Evolutionary conservation across 2,888 invertebrate species (phyloP).

Genomic region (Lepidonotus clava): DNA sequence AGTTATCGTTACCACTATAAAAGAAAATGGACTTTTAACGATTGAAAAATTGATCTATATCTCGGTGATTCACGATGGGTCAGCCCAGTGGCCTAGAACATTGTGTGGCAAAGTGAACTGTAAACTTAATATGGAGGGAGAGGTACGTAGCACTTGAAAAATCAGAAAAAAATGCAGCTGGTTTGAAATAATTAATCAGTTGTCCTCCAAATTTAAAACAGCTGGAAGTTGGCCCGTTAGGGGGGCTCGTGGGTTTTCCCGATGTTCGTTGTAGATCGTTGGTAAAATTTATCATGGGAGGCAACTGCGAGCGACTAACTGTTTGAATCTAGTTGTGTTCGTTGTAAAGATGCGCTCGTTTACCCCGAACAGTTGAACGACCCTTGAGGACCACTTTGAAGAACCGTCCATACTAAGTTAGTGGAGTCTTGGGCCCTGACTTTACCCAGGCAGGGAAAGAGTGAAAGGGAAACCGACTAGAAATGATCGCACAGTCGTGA

Average conservation of each 20-base stretch:
- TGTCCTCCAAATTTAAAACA: background rate
- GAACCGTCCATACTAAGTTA: constrained; percentile 27
- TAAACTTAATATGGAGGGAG: background rate
- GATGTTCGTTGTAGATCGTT: background rate
- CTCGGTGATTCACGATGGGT: constrained; percentile 27
- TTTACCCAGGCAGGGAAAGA: too few species aligned
- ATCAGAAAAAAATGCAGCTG: background rate
- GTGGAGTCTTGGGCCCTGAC: constrained; percentile 3
- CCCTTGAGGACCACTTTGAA: constrained; percentile 22
- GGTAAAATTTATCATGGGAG: background rate
- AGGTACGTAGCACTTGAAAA: constrained; percentile 38
- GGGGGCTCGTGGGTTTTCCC: background rate
- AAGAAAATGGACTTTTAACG: background rate
- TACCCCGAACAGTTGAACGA: background rate
- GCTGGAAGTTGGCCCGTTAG: background rate
- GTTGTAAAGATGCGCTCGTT: background rate
- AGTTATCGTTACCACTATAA: background rate
- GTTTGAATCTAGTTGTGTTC: background rate
- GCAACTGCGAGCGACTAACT: background rate
- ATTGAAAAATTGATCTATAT: constrained; percentile 15
- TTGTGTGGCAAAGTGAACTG: background rate
- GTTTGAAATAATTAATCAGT: background rate
- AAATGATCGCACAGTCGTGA: background rate
- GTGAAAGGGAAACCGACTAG: too few species aligned
- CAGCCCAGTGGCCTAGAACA: too few species aligned